Base-by-base conservation (phyloP, 2,113 vertebrate genomes). In the Phylloscopus trochilus region DNA sequence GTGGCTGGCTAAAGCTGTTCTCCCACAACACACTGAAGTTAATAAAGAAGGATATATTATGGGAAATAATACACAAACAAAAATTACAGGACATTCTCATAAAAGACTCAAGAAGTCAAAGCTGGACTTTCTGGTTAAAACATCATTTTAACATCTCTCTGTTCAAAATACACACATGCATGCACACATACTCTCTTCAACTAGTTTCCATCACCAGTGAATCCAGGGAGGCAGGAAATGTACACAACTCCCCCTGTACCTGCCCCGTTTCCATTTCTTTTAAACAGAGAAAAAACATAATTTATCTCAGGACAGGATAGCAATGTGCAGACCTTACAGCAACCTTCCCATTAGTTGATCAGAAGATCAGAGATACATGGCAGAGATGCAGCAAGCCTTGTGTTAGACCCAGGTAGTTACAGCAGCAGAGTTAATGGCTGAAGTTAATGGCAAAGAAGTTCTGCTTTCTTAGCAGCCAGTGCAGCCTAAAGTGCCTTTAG, bases 191-290 rank as follows among this genome's bases (percentile, higher is more conserved):
- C 3, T 33, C 43, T 74, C 43, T 78, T 81, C 43, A 75, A 8
- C 4, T 5, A 53, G 7, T 37, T 74, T 53, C n/a, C 53, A 82
- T 13, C 20, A 53, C 62, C 1, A 53, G n/a, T 7, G 13, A 78
- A 89, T 46, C 15, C 33, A 79, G 52, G 64, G 10, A 63, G 37
- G 24, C 15, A 78, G 64, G 20, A 87, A 87, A 78, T 9, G 11
- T 13, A 63, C 28, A 39, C 13, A 76, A 51, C 26, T 64, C 9
- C 15, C 24, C 11, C 18, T 43, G 21, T 2, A 9, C 5, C 15
- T 0, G 0, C 15, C 5, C 10, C 1, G 0, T 35, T 89, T 66
- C 56, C 15, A 43, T n/a, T 63, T 33, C 19, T 30, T 94, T 55
- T 67, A 62, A 70, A 67, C 15, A 82, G 6, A 79, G 31, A 63